Evolutionary conservation across 23 tunicate genomes (phyloP), one percentile per base, ranked within the genome.

Genomic region (Botrylloides violaceus): DNA sequence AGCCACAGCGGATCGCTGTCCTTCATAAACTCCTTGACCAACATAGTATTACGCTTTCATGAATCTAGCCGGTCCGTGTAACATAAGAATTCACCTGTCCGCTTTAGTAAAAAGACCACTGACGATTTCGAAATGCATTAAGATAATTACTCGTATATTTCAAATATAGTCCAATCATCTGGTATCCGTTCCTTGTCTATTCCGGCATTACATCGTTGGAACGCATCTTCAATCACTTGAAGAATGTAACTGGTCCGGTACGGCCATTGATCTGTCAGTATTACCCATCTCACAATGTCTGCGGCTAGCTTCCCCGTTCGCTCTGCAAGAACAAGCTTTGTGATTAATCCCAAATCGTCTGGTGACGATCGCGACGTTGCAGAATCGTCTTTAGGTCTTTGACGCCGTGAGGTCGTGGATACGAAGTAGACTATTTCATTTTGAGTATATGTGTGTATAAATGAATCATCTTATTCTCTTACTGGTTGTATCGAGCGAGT

Each of bases 231-330:
- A 25, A 88, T 88, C n/a, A 88, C 78, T 77, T 88, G 96, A 35
- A 88, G 80, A 2, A 88, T 38, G 39, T 79, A 88, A 43, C 96
- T 88, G 56, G 79, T 73, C 5, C 96, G 34, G 72, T 77, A 88
- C 1, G 96, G 96, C 96, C 96, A 88, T 61, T 88, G 96, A 72
- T 88, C 96, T 18, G 88, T 66, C 1, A 88, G 66, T 9, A 88
- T 72, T 19, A 88, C 73, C 96, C 96, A 88, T 36, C 63, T 55
- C 36, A 88, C 88, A 39, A 88, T 48, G 37, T 88, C 74, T 31
- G 30, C 59, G 1, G 96, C 88, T 27, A 83, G 61, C 2, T 57
- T 60, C 35, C 58, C 30, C 20, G 80, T 81, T n/a, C 80, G 62
- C 28, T 36, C 74, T 38, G 55, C 31, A 31, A 35, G 53, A 66